A percentile compares a stretch with the other conserved stretches of the same genome.
Conservation (phyloP, 2,888 invertebrate species). For the Ichneumoninae sp. region DNA sequence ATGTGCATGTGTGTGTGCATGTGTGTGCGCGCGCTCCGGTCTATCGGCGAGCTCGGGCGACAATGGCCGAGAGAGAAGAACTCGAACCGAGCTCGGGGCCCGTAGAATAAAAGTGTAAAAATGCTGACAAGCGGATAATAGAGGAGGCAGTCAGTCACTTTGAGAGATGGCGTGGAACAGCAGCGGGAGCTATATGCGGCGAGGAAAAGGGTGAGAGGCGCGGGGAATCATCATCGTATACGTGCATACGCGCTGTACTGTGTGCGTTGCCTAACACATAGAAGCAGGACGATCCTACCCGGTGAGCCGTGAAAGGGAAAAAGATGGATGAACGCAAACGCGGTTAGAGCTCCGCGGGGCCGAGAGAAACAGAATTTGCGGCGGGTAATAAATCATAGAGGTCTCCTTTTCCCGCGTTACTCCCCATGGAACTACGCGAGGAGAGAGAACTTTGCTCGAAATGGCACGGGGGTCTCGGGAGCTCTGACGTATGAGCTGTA, state of each 20-base stretch:
- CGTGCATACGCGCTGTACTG: conserved; percentile 2
- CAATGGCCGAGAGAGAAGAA: conserved; percentile 59
- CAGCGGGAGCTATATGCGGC: conserved; percentile 69
- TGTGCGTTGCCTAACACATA: conserved; percentile 9
- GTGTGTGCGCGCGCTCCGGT: background rate
- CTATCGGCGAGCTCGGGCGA: conserved; percentile 56
- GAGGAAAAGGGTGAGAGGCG: conserved; percentile 55
- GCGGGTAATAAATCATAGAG: conserved; percentile 83
- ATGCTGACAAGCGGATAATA: conserved; percentile 85
- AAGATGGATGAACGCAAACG: conserved; percentile 84
- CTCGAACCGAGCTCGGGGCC: conserved; percentile 35
- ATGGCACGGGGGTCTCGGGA: conserved; percentile 48
- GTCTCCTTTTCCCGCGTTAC: conserved; percentile 76
- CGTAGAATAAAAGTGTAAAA: conserved; percentile 83
- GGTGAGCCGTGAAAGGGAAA: conserved; percentile 84
- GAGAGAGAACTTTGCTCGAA: conserved; percentile 64
- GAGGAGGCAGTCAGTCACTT: conserved; percentile 84
- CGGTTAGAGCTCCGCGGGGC: conserved; percentile 80
- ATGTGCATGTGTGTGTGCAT: no score
- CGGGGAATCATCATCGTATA: conserved; percentile 16
- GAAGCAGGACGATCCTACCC: conserved; percentile 69
- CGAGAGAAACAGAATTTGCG: conserved; percentile 84
- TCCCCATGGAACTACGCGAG: conserved; percentile 60
- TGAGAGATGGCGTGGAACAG: conserved; percentile 84
- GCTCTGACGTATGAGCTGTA: conserved; percentile 63